A percentile compares a stretch with the other conserved stretches of the same genome.
Evolutionary conservation across 2,113 vertebrate genomes (phyloP).

Genomic region (Fregata magnificens): DNA sequence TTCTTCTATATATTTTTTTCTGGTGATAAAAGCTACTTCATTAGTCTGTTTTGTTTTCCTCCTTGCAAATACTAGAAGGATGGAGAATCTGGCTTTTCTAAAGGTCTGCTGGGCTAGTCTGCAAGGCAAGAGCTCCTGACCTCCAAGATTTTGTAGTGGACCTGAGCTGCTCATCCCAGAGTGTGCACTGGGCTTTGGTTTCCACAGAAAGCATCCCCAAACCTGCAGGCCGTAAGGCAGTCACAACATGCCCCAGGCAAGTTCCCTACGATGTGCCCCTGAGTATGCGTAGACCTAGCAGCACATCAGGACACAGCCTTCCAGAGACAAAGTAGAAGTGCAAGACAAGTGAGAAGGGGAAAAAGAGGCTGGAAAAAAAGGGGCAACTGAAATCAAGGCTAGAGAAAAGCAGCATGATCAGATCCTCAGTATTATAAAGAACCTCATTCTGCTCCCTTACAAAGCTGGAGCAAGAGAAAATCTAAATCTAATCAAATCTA

Average conservation of each 20-base stretch:
- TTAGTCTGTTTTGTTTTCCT: background rate
- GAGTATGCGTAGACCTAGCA: background rate
- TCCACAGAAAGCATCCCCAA: background rate
- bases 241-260: fast-evolving
- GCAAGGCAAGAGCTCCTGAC: background rate
- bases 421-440: background rate
- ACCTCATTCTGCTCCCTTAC: background rate
- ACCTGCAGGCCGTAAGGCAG: background rate
- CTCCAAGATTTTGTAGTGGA: background rate
- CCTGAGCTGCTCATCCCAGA: background rate
- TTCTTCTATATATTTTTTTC: background rate
- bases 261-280: fast-evolving
- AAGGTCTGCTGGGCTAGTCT: background rate
- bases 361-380: background rate
- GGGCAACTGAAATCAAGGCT: background rate
- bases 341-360: background rate
- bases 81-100: background rate
- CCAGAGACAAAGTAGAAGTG: background rate
- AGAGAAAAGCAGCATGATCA: background rate
- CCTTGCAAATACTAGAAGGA: background rate
- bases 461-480: background rate
- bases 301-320: background rate
- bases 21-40: background rate
- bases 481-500: background rate
- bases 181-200: fast-evolving